Conservation (phyloP, 2,888 invertebrate species). For the Lymantria monacha region DNA sequence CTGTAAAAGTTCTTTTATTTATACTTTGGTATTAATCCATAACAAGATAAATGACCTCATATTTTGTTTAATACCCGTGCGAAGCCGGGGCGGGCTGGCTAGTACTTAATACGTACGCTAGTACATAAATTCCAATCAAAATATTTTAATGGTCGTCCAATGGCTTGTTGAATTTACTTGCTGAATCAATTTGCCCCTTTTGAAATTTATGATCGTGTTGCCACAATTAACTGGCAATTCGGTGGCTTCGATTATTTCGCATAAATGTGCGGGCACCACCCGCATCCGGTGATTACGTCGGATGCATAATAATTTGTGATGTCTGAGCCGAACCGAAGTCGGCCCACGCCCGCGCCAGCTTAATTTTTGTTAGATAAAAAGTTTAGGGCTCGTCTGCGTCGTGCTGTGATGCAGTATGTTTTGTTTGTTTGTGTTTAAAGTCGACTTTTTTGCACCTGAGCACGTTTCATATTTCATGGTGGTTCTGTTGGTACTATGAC, state of each 20-base stretch:
- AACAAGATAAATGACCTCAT: no score
- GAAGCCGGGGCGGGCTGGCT: no score
- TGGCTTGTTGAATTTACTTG: constrained; percentile 45
- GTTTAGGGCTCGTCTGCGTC: constrained; percentile 23
- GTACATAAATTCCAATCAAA: constrained; percentile 74
- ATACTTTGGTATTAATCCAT: no score
- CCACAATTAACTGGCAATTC: constrained; percentile 80
- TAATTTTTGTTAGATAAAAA: constrained; percentile 79
- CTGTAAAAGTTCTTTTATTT: no score
- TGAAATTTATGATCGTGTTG: constrained; percentile 75
- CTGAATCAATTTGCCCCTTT: constrained; percentile 71
- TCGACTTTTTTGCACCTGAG: constrained; percentile 73
- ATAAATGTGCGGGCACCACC: constrained; percentile 78
- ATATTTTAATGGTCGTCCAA: constrained; percentile 64
- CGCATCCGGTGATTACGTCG: constrained; percentile 80
- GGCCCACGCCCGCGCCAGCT: constrained; percentile 44
- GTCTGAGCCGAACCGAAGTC: constrained; percentile 61
- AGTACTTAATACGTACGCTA: constrained; percentile 58
- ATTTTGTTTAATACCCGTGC: no score
- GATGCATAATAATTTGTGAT: constrained; percentile 78
- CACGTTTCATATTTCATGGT: constrained; percentile 54
- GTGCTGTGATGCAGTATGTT: constrained; percentile 39
- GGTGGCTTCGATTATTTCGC: constrained; percentile 81
- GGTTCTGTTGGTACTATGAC: neutral
- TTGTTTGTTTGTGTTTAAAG: constrained; percentile 68